Evolutionary conservation across 2,888 invertebrate species (phyloP).

Genomic region (Sthenelais limicola): DNA sequence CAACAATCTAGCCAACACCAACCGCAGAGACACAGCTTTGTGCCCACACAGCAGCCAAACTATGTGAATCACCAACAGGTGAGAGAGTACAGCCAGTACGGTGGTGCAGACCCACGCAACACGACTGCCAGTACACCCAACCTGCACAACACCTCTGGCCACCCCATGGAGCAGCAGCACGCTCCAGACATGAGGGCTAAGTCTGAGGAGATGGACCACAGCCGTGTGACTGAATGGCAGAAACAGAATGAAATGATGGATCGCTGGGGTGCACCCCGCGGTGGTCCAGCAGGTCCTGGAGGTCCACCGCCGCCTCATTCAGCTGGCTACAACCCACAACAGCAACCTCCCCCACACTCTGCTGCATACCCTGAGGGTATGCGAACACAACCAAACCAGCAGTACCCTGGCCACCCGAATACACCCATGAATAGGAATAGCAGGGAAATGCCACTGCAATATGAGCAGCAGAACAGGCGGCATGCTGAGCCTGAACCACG

Average conservation of each 20-base stretch:
- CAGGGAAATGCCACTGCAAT: too few relatives aligned
- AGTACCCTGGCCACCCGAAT: too few relatives aligned
- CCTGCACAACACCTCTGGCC: slow-evolving; percentile 9
- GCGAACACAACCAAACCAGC: too few relatives aligned
- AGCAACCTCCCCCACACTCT: too few relatives aligned
- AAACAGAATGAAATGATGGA: slow-evolving; percentile 52
- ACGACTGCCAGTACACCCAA: not conserved
- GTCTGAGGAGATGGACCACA: slow-evolving; percentile 29
- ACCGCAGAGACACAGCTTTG: not conserved
- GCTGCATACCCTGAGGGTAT: too few relatives aligned
- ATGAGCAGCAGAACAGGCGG: too few relatives aligned
- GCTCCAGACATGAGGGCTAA: not conserved
- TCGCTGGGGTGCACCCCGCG: not conserved
- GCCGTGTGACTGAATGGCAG: slow-evolving; percentile 62
- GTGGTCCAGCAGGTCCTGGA: not conserved
- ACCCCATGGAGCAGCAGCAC: not conserved
- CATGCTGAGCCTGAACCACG: too few relatives aligned
- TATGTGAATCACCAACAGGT: slow-evolving; percentile 43
- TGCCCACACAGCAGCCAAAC: slow-evolving; percentile 45
- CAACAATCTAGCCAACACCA: too few relatives aligned
- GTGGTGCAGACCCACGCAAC: not conserved
- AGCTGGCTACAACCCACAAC: too few relatives aligned
- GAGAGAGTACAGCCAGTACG: not conserved
- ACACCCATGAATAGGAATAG: too few relatives aligned
- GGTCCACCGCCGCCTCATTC: not conserved